phyloP scores from a whole-genome alignment of 2,888 invertebrate genomes.

The Venusia cambrica region DNA sequence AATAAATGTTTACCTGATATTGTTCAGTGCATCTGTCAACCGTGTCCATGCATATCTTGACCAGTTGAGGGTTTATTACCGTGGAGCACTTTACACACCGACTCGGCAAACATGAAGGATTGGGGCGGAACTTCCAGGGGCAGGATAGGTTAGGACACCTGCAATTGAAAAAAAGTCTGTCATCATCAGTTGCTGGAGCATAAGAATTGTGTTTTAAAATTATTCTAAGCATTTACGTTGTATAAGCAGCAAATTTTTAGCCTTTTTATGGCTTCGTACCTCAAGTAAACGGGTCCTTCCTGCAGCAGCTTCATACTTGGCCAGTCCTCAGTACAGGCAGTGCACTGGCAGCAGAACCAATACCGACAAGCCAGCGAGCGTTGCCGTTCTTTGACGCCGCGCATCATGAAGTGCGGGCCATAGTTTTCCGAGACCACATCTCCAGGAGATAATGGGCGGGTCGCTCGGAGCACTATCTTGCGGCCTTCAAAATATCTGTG shows the following conservation, averaged over 20 bases:
- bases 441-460: slow-evolving; percentile 83
- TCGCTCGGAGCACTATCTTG: slow-evolving; percentile 85
- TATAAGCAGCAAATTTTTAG: no score
- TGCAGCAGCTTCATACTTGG: slow-evolving; percentile 82
- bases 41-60: slow-evolving; percentile 47
- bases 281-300: slow-evolving; percentile 48
- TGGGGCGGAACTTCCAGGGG: slow-evolving; percentile 48
- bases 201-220: no score
- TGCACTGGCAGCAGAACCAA: slow-evolving; percentile 89
- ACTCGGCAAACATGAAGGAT: slow-evolving; percentile 41
- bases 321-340: slow-evolving; percentile 89
- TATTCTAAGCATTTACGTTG: no score
- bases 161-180: neutral
- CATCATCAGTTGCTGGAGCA: no score
- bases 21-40: slow-evolving; percentile 47
- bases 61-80: slow-evolving; percentile 46
- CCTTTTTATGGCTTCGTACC: slow-evolving; percentile 36
- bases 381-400: slow-evolving; percentile 81
- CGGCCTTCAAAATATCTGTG: slow-evolving; percentile 88
- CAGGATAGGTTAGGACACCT: slow-evolving; percentile 58
- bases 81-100: slow-evolving; percentile 53
- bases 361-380: slow-evolving; percentile 85
- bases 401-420: slow-evolving; percentile 85
- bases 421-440: slow-evolving; percentile 91
- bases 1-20: slow-evolving; percentile 56